Conservation (phyloP, 2,797 vertebrate genomes). For the Parambassis ranga region DNA sequence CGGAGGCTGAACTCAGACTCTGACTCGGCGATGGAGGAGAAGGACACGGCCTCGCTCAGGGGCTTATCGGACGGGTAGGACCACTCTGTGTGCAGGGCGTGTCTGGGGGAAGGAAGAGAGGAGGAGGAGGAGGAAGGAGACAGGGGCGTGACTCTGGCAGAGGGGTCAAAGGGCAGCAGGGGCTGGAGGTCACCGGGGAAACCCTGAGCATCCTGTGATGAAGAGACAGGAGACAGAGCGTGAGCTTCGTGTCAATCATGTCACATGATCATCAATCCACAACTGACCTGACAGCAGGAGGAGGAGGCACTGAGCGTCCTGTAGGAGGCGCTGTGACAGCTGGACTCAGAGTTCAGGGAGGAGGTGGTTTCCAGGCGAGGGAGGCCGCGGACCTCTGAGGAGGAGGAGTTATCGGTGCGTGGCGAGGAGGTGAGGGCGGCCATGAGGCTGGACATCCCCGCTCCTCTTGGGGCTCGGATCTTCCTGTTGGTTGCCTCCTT, state of each 20-base stretch:
- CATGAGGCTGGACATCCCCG: conserved; percentile 89
- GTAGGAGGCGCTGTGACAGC: conserved; percentile 64
- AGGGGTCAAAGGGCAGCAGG: conserved; percentile 65
- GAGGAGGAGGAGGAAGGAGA: conserved; percentile 72
- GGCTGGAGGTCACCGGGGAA: conserved; percentile 57
- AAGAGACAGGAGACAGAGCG: neutral
- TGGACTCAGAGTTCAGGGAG: conserved; percentile 73
- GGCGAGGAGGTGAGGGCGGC: conserved; percentile 86
- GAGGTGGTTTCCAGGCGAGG: conserved; percentile 73
- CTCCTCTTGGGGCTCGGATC: conserved; percentile 89
- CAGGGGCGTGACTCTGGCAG: conserved; percentile 68
- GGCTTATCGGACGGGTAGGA: conserved; percentile 47
- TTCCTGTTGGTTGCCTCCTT: conserved; percentile 78
- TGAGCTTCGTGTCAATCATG: no score
- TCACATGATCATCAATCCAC: neutral
- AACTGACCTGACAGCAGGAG: conserved; percentile 56
- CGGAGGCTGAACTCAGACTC: conserved; percentile 66
- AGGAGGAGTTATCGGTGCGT: conserved; percentile 60
- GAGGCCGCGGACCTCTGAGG: conserved; percentile 77
- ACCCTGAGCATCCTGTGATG: conserved; percentile 25
- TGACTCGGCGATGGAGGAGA: conserved; percentile 56
- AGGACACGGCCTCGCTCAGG: conserved; percentile 50
- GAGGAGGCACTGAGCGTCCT: conserved; percentile 68
- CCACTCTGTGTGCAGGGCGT: conserved; percentile 29
- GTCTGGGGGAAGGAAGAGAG: conserved; percentile 38